Evolutionary conservation across 2,888 invertebrate genomes (phyloP), one percentile per base, ranked within the genome.

Genomic region (Spodoptera picta): DNA sequence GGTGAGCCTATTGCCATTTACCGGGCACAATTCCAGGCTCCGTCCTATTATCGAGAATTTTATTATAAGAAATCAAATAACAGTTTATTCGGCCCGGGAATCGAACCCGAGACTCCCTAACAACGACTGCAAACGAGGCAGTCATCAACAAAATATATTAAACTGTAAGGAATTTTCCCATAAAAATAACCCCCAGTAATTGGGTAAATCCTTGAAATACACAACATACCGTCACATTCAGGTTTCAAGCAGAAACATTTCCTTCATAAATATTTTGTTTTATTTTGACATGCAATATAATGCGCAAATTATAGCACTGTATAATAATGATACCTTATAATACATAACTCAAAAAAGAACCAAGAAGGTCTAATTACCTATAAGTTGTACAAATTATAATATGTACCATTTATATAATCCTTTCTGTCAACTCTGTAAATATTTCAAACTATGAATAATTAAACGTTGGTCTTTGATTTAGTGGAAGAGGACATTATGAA

Each of bases 101-200:
- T 14, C 14, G 14, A 14, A 14, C 14, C 14, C 14, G 14, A 14
- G 14, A 14, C 14, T 14, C 14, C 14, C 14, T 14, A 14, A 14
- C 14, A 14, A 14, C 14, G 14, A 14, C 14, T 14, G 14, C 14
- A 14, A 14, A 14, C 14, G 14, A 14, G 14, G 14, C 14, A 14
- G 14, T 14, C 14, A 14, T 14, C 14, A 14, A 14, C 14, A 14
- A 14, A 14, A 14, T 14, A 14, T n/a, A n/a, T n/a, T n/a, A n/a
- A n/a, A n/a, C 48, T 23, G 45, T 0, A 4, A 48, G 36, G 42
- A 44, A 73, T 61, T 53, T 23, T 6, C 0, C 9, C 44, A 62
- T 74, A 52, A 51, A 69, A 74, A 70, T 46, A 47, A 31, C 55
- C 70, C 71, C 6, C 19, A 24, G 51, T 75, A 64, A 75, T 75